phyloP scores from a whole-genome alignment of 2,797 vertebrate species.

The Tragopan temminckii region DNA sequence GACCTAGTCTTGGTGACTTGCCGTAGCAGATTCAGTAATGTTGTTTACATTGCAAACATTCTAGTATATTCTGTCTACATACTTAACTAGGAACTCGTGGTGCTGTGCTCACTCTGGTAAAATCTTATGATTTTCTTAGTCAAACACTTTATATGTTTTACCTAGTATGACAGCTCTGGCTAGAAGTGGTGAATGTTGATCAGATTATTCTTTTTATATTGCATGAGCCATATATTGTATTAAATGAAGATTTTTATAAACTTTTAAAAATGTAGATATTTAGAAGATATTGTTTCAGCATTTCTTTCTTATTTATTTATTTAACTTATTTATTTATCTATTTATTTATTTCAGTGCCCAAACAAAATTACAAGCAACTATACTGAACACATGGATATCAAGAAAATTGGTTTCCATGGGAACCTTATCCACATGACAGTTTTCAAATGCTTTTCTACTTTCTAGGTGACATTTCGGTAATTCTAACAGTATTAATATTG shows the following conservation, averaged over 20 bases:
- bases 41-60: background rate
- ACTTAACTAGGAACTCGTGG: background rate
- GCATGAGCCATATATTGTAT: background rate
- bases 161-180: background rate
- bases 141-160: accelerated
- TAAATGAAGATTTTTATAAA: background rate
- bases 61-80: background rate
- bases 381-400: constrained; percentile 46
- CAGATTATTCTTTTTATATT: background rate
- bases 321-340: background rate
- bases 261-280: background rate
- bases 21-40: background rate
- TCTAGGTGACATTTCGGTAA: constrained; percentile 74
- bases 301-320: background rate
- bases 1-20: background rate
- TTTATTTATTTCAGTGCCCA: background rate
- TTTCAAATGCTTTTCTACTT: constrained; percentile 66
- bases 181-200: background rate
- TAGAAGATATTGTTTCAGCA: background rate
- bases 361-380: constrained; percentile 52
- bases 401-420: constrained; percentile 75
- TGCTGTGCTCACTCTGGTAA: background rate
- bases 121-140: background rate
- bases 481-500: constrained; percentile 57
- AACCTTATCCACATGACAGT: constrained; percentile 61